Percentiles rank a stretch among this genome's conserved stretches.
These are phyloP conservation scores for Hofmannophila pseudospretella DNA, from an alignment of 2,888 invertebrate species.

Conservation along the genomic window DNA sequence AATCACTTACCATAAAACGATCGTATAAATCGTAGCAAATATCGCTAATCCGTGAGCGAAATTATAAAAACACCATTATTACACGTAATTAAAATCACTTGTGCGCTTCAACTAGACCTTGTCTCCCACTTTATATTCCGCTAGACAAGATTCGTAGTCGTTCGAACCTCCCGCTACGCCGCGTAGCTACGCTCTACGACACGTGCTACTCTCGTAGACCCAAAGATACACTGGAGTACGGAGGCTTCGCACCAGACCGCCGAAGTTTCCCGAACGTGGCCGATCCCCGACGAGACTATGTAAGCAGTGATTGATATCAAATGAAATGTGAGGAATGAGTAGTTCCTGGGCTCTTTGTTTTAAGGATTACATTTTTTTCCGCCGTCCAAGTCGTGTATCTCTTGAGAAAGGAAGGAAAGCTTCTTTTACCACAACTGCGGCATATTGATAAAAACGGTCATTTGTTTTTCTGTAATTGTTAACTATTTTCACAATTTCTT, in stretches of 20 bases:
- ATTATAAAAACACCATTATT: constrained; percentile 32
- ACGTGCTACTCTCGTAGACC: constrained; percentile 58
- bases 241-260: constrained; percentile 43
- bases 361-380: constrained; percentile 56
- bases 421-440: constrained; percentile 18
- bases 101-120: constrained; percentile 13
- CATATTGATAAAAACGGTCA: constrained; percentile 19
- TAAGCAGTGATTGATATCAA: constrained; percentile 76
- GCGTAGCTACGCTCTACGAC: constrained; percentile 20
- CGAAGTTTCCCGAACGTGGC: constrained; percentile 51
- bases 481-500: background rate
- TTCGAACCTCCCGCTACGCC: constrained; percentile 7
- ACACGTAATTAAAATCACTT: constrained; percentile 38
- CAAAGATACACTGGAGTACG: constrained; percentile 58
- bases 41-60: constrained; percentile 35
- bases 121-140: constrained; percentile 8
- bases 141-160: constrained; percentile 1
- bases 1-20: constrained; percentile 56
- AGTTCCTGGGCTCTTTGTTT: constrained; percentile 71
- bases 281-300: constrained; percentile 55
- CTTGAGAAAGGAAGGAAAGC: constrained; percentile 18
- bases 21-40: constrained; percentile 27
- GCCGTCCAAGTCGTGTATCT: constrained; percentile 24
- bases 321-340: constrained; percentile 75
- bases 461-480: background rate